Evolutionary conservation across 2,888 invertebrate species (phyloP).

Genomic region (Dicyrtomina minuta): DNA sequence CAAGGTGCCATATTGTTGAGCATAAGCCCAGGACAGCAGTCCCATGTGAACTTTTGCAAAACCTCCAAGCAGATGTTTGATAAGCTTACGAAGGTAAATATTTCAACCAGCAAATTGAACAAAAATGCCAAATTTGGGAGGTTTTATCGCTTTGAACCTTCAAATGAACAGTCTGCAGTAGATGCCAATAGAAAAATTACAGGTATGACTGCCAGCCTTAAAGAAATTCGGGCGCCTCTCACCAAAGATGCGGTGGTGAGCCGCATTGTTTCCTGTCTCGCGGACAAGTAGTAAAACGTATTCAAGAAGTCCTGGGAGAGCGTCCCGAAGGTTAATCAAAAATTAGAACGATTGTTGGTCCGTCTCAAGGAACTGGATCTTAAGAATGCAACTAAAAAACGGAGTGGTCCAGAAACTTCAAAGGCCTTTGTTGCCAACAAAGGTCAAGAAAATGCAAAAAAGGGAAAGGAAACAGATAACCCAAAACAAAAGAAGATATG

Average conservation of each 20-base stretch:
- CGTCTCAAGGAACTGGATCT: background rate
- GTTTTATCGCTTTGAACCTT: background rate
- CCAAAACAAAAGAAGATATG: too few species aligned
- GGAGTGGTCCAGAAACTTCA: too few species aligned
- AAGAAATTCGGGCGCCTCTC: background rate
- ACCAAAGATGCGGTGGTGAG: background rate
- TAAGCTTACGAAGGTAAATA: background rate
- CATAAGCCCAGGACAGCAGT: too few species aligned
- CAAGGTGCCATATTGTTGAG: too few species aligned
- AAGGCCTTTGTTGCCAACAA: too few species aligned
- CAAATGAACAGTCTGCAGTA: too few species aligned
- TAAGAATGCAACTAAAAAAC: too few species aligned
- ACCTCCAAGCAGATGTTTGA: background rate
- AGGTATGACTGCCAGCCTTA: too few species aligned
- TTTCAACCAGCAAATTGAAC: background rate
- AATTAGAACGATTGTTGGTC: background rate
- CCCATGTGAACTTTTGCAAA: background rate
- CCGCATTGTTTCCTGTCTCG: background rate
- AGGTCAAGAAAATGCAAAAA: background rate
- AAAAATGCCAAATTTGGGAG: background rate
- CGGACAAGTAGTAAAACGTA: background rate
- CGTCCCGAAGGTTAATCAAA: background rate
- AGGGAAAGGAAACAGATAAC: background rate
- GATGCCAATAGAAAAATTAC: too few species aligned
- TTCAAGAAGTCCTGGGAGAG: constrained; percentile 10